Base-by-base conservation (phyloP, 2,113 vertebrate species). In the Pterocles orientalis region DNA sequence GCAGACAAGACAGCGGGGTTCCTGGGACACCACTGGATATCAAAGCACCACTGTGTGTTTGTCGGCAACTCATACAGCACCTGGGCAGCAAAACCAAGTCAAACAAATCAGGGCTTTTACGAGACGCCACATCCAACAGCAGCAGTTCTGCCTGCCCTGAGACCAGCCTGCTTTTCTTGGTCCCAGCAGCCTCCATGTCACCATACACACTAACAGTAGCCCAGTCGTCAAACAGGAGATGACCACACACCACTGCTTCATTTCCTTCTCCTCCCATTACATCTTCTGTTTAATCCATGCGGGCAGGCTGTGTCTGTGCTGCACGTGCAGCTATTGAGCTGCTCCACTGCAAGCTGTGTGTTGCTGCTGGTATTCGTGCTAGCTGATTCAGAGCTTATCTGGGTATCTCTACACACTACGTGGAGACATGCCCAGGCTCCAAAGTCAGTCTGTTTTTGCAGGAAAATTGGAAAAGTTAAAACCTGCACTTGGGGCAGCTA, bases 1-100 rank as follows among this genome's bases (percentile, higher is more conserved):
- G 99, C 99, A 23, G 99, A 99, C 76, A 99, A 97, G 78, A 99
- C 96, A 7, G 99, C 99, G 0, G 99, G 99, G 92, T 99, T 99
- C 80, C 99, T 98, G 17, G 99, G 99, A 80, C 99, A 99, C 99
- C 99, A 99, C 98, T 99, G 99, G 94, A 99, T 98, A 78, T 99
- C 99, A 61, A 99, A 99, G 96, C 99, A 99, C 99, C 99, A 99
- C 95, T 99, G 99, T 0, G 98, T 99, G 92, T 98, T 99, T 3
- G 98, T 99, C 39, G 99, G 99, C 86, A 99, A 93, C 97, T 99
- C 99, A 29, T 99, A 99, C 77, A 99, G 92, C 57, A 99, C 98
- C 99, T 99, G 97, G 19, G 33, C 43, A 75, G 62, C 76, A 89
- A 62, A 79, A 93, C 5, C 39, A 60, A 81, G 54, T 48, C 48